phyloP scores from a whole-genome alignment of 2,797 vertebrate species.

The Masticophis lateralis region DNA sequence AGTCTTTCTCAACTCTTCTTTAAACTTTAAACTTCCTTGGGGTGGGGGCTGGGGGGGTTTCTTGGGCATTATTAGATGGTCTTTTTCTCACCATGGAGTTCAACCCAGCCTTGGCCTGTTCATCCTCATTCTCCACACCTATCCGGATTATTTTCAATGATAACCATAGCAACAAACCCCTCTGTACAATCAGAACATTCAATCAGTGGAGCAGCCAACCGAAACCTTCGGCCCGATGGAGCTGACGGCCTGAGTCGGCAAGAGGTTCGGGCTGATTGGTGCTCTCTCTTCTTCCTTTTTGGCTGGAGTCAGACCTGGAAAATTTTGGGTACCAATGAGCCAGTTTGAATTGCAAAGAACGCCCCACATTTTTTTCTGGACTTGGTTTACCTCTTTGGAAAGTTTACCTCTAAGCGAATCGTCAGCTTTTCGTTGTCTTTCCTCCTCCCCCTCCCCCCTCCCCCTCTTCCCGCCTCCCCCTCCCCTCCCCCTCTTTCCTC shows the following conservation, averaged over 20 bases:
- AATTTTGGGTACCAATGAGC: neutral
- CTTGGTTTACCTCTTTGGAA: neutral
- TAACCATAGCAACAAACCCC: constrained; percentile 30
- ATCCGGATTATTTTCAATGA: neutral
- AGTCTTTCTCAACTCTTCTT: constrained; percentile 70
- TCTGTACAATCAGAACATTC: neutral
- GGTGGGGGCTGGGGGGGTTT: constrained; percentile 50
- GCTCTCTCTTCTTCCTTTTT: too few species aligned
- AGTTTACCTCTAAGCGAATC: neutral
- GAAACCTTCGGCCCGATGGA: neutral
- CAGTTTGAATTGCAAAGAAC: neutral
- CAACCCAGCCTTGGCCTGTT: constrained; percentile 65
- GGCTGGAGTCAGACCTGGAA: neutral
- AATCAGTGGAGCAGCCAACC: neutral
- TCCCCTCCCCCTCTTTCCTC: too few species aligned
- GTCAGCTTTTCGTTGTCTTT: neutral
- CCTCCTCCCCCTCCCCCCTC: too few species aligned
- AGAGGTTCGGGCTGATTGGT: too few species aligned
- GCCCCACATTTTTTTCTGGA: neutral
- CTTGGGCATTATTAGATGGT: constrained; percentile 71
- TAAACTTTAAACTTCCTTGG: constrained; percentile 65
- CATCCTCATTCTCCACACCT: constrained; percentile 43
- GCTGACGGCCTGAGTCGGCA: neutral
- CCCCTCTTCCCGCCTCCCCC: too few species aligned
- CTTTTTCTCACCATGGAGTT: constrained; percentile 58